Evolutionary conservation across 1,140 invertebrate species (phyloP).

Genomic region (Atta texana): DNA sequence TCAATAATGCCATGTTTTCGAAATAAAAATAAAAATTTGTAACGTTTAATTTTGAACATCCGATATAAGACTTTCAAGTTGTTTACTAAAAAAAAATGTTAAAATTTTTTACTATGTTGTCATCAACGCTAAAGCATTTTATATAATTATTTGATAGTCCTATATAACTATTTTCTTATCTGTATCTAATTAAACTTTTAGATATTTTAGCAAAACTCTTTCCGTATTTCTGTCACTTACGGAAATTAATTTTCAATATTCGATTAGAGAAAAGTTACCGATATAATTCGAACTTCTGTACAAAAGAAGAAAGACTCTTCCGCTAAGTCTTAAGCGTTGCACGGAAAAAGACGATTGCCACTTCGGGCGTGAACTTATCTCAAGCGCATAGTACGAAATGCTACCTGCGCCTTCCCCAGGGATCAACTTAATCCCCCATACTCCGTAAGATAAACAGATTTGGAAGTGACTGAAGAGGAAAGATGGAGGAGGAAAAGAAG

Average conservation of each 20-base stretch:
- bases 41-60: too few species aligned
- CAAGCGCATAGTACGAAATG: slow-evolving; percentile 6
- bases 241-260: slow-evolving; percentile 19
- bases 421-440: slow-evolving; percentile 45
- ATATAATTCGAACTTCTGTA: neutral
- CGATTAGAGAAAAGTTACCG: slow-evolving; percentile 23
- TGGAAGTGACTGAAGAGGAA: slow-evolving; percentile 7
- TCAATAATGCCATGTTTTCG: too few species aligned
- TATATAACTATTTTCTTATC: too few species aligned
- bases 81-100: too few species aligned
- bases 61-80: too few species aligned
- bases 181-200: too few species aligned
- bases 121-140: too few species aligned
- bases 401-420: slow-evolving; percentile 26
- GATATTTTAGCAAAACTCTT: too few species aligned
- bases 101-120: too few species aligned
- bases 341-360: slow-evolving; percentile 42
- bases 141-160: too few species aligned
- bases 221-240: neutral
- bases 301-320: neutral
- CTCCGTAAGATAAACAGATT: slow-evolving; percentile 69
- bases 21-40: too few species aligned
- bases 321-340: neutral
- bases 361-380: slow-evolving; percentile 25
- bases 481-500: neutral